Conservation (phyloP, 2,797 vertebrate species). For the Sebastes taczanowskii region DNA sequence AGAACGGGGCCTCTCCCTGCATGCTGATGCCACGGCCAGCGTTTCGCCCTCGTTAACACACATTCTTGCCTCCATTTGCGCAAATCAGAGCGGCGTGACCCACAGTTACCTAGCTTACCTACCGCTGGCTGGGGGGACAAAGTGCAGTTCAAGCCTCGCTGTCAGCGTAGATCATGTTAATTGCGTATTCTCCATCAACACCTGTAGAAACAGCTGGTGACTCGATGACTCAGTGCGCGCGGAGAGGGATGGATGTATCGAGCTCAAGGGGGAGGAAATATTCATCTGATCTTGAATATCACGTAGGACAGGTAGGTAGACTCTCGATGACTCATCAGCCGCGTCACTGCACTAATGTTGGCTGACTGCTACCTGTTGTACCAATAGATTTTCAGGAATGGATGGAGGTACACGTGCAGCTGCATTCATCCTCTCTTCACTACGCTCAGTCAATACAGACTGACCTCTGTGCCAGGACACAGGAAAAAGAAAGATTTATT, state of each 20-base stretch:
- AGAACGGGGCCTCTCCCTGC: slow-evolving; percentile 53
- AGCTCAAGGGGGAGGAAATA: neutral
- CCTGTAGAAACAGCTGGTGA: slow-evolving; percentile 28
- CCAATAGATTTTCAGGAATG: neutral
- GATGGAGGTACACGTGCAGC: neutral
- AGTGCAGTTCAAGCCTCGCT: neutral
- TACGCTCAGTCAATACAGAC: neutral
- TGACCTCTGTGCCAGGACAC: slow-evolving; percentile 19
- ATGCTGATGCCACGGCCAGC: slow-evolving; percentile 56
- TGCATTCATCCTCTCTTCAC: neutral
- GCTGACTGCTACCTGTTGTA: slow-evolving; percentile 13
- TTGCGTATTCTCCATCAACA: neutral
- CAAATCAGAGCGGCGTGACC: slow-evolving; percentile 34
- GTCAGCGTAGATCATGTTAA: neutral
- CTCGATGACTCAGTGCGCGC: slow-evolving; percentile 3
- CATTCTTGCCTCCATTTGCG: slow-evolving; percentile 50
- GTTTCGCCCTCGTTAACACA: slow-evolving; percentile 53
- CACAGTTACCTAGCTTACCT: slow-evolving; percentile 15
- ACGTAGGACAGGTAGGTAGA: neutral
- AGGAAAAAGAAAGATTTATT: neutral
- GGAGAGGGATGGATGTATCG: neutral
- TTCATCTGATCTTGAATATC: slow-evolving; percentile 7
- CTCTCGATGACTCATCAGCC: neutral
- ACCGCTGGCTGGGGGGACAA: neutral
- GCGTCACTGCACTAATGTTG: neutral